A percentile compares a stretch with the other conserved stretches of the same genome.
phyloP scores from a whole-genome alignment of 2,113 vertebrate species.

The Centrocercus urophasianus region DNA sequence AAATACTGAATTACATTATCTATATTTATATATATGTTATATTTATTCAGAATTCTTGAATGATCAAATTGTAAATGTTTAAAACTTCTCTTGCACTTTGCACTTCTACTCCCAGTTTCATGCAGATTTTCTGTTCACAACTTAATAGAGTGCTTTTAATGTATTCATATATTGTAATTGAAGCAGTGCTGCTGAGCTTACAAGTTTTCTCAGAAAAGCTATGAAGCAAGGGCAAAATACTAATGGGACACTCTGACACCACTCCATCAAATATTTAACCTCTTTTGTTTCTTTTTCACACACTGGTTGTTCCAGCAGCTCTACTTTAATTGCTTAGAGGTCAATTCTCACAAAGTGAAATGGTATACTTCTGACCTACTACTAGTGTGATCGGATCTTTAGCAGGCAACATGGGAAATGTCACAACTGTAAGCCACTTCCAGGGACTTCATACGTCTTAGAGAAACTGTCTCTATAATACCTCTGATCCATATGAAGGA shows the following conservation, averaged over 20 bases:
- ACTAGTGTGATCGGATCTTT: slow-evolving; percentile 1
- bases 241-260: slow-evolving; percentile 57
- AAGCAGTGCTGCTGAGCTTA: slow-evolving; percentile 47
- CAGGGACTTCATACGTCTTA: neutral
- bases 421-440: neutral
- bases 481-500: neutral
- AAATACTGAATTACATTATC: neutral
- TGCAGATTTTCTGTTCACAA: slow-evolving; percentile 19
- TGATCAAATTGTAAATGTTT: neutral
- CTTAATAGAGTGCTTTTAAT: slow-evolving; percentile 3
- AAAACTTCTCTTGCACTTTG: neutral
- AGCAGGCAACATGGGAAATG: neutral
- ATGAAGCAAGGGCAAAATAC: slow-evolving; percentile 21
- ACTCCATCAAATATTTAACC: slow-evolving; percentile 68
- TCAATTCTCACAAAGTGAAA: slow-evolving; percentile 15
- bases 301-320: slow-evolving; percentile 28
- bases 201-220: slow-evolving; percentile 43
- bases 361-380: slow-evolving; percentile 36
- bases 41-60: neutral
- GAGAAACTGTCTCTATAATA: neutral
- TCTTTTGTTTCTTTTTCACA: slow-evolving; percentile 50
- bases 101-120: neutral
- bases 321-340: slow-evolving; percentile 52
- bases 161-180: neutral
- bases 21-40: too few relatives aligned